Percentiles rank a stretch among this genome's conserved stretches.
These are phyloP conservation scores for Mimachlamys varia DNA, from an alignment of 2,888 invertebrate species.

Conservation along the genomic window DNA sequence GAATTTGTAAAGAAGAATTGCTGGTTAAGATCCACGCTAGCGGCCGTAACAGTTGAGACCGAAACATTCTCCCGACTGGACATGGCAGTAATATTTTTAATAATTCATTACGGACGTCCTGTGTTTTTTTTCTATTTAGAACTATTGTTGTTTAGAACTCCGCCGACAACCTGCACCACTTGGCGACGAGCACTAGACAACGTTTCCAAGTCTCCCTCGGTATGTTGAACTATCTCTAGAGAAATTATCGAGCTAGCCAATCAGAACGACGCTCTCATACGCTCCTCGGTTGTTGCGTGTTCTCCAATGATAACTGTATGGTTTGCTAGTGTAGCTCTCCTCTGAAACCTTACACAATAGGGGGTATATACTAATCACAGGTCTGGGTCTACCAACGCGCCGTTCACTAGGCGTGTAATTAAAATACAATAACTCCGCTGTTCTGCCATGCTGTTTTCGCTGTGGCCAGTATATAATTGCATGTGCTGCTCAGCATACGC, in stretches of 20 bases:
- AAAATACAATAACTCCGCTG: neutral
- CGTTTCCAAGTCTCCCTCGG: neutral
- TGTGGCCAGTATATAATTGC: neutral
- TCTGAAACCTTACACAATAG: neutral
- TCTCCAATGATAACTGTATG: neutral
- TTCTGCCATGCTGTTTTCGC: neutral
- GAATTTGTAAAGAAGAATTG: neutral
- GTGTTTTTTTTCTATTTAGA: neutral
- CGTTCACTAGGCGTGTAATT: neutral
- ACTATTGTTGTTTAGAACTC: neutral
- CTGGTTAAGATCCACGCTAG: neutral
- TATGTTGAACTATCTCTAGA: neutral
- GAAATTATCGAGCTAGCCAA: conserved; percentile 4
- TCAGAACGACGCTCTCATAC: conserved; percentile 13
- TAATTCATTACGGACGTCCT: neutral
- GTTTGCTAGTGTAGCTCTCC: neutral
- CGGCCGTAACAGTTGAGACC: neutral
- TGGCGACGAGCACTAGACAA: neutral
- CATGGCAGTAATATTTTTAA: neutral
- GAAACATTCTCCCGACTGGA: neutral
- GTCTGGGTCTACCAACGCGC: neutral
- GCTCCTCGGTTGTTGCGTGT: neutral
- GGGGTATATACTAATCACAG: neutral
- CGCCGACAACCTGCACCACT: neutral
- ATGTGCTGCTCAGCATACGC: neutral